Evolutionary conservation across 2,888 invertebrate species (phyloP), one percentile per base, ranked within the genome.

Genomic region (Drosophila mulleri): DNA sequence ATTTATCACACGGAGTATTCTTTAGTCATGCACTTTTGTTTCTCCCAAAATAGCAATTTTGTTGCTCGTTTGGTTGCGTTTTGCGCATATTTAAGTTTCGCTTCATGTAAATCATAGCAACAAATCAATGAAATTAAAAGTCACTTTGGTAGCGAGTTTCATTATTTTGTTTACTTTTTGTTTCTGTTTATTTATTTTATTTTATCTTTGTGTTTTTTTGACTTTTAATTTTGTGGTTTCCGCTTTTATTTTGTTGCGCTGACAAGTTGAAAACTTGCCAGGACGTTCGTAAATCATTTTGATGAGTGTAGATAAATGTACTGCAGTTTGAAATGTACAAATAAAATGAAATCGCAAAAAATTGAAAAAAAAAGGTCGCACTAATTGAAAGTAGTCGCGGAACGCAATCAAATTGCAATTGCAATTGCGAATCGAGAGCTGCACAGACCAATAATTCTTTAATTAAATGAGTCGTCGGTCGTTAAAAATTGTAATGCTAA

Each of bases 91-190:
- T 35, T 23, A 35, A 42, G 59, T 52, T 52, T 63, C 11, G 47
- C 42, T 78, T 61, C 41, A 29, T 59, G 32, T 48, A 39, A 64
- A 80, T 71, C 75, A 56, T 45, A 75, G 63, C 26, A 6, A 6
- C 26, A 61, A 71, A 80, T 79, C 67, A 75, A 61, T 75, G 26
- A 75, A 62, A 62, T 59, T 67, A 48, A 77, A 70, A 61, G 54
- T 58, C 66, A 52, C 48, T 69, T 53, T 63, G 59, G 18, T 11
- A 23, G 47, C 44, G 59, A 44, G 42, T 74, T 56, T 68, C 48
- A 61, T 50, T 78, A 47, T 50, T 58, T 47, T 54, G 47, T 57
- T 41, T 41, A 41, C 26, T 41, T 41, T 41, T 18, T 41, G 26
- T 26, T 41, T 18, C 12, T 23, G 23, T 32, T 39, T 39, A 23